phyloP scores from a whole-genome alignment of 1,140 invertebrate species.

The Dendroctonus ponderosae region DNA sequence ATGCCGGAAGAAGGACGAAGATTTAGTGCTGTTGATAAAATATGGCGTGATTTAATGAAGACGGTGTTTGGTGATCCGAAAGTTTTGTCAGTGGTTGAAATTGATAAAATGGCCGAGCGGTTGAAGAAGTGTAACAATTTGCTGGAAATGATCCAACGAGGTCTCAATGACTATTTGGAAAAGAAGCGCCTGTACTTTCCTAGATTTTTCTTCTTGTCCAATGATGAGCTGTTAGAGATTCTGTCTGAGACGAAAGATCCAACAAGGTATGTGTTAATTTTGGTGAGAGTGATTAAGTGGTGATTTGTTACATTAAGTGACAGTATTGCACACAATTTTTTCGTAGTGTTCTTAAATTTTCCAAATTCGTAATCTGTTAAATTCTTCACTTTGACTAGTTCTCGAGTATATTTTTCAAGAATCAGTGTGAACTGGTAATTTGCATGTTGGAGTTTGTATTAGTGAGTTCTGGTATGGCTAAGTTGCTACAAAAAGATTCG shows the following conservation, averaged over 20 bases:
- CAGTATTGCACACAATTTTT: constrained; percentile 18
- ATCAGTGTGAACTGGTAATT: too few relatives aligned
- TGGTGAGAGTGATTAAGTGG: too few relatives aligned
- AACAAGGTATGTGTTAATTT: constrained; percentile 72
- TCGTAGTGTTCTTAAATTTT: constrained; percentile 3
- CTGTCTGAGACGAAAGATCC: constrained; percentile 96
- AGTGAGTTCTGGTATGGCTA: too few relatives aligned
- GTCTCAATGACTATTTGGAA: constrained; percentile 92
- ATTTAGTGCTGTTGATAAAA: constrained; percentile 90
- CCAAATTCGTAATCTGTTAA: neutral
- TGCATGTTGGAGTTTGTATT: too few relatives aligned
- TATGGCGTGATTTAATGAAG: constrained; percentile 95
- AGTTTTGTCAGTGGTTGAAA: constrained; percentile 82
- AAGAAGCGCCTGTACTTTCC: constrained; percentile 94
- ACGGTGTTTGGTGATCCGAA: constrained; percentile 72
- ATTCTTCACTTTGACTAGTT: neutral
- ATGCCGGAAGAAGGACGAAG: constrained; percentile 91
- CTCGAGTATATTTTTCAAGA: neutral
- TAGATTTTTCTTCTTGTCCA: constrained; percentile 95
- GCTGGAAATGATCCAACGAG: constrained; percentile 86
- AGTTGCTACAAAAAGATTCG: too few relatives aligned
- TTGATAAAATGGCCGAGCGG: constrained; percentile 91
- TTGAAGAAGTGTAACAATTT: constrained; percentile 86
- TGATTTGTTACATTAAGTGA: too few relatives aligned
- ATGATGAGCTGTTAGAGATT: constrained; percentile 94